Evolutionary conservation across 2,888 invertebrate genomes (phyloP).

Genomic region (Strigamia crassipes): DNA sequence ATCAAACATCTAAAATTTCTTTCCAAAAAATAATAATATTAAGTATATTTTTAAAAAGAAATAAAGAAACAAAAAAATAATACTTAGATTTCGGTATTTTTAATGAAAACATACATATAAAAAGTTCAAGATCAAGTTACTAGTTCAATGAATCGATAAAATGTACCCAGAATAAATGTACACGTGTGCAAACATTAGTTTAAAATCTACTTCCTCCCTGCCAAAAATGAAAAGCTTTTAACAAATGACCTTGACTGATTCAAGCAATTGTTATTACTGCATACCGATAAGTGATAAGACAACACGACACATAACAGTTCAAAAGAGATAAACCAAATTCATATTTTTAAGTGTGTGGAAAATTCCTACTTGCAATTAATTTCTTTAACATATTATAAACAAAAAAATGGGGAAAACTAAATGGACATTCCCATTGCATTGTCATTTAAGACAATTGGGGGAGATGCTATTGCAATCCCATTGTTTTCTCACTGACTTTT

Average conservation of each 20-base stretch:
- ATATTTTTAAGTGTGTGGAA: too few species aligned
- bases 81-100: neutral
- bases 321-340: too few species aligned
- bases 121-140: neutral
- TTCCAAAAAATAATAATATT: neutral
- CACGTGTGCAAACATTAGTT: neutral
- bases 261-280: neutral
- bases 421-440: too few species aligned
- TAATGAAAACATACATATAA: neutral
- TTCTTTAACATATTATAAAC: too few species aligned
- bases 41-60: neutral
- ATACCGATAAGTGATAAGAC: too few species aligned
- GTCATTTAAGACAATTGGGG: neutral
- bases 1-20: too few species aligned
- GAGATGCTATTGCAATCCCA: neutral
- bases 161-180: neutral
- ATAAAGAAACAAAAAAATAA: neutral
- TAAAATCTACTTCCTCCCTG: neutral
- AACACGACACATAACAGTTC: too few species aligned
- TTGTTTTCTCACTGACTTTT: neutral
- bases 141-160: neutral
- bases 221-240: neutral
- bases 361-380: too few species aligned
- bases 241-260: neutral
- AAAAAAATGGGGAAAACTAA: too few species aligned